Conservation (phyloP, 2,797 vertebrate genomes). For the Salmo trutta region DNA sequence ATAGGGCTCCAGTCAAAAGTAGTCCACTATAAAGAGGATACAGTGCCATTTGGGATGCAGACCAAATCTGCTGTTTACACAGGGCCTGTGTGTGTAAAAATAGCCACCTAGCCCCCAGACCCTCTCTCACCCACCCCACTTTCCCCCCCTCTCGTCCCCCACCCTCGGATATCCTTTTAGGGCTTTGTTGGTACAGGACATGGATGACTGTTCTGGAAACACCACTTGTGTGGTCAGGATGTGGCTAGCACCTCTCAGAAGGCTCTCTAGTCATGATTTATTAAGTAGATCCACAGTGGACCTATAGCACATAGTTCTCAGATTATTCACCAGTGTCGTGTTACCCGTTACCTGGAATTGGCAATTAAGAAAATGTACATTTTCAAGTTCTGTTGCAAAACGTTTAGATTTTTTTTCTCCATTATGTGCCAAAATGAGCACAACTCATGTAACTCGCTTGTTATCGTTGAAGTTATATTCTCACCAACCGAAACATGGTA, state of each 20-base stretch:
- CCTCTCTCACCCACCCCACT: neutral
- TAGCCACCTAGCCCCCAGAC: neutral
- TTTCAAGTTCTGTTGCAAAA: neutral
- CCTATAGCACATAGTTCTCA: neutral
- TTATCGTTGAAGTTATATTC: neutral
- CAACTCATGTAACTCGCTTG: neutral
- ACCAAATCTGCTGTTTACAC: neutral
- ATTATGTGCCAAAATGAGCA: neutral
- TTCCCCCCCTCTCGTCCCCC: neutral
- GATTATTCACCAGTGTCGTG: neutral
- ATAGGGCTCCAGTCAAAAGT: neutral
- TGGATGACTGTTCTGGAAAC: conserved; percentile 1
- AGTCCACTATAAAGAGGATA: neutral
- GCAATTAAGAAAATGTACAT: neutral
- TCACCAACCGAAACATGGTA: neutral
- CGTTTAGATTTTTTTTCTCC: neutral
- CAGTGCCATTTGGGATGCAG: neutral
- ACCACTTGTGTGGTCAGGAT: conserved; percentile 17
- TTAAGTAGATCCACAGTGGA: neutral
- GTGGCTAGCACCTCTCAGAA: conserved; percentile 18
- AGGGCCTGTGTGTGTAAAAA: neutral
- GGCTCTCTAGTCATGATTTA: conserved; percentile 16
- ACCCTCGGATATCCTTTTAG: neutral
- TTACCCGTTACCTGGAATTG: neutral
- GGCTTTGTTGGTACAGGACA: neutral